Evolutionary conservation across 2,888 invertebrate genomes (phyloP).

Genomic region (Chrysodeixis includens): DNA sequence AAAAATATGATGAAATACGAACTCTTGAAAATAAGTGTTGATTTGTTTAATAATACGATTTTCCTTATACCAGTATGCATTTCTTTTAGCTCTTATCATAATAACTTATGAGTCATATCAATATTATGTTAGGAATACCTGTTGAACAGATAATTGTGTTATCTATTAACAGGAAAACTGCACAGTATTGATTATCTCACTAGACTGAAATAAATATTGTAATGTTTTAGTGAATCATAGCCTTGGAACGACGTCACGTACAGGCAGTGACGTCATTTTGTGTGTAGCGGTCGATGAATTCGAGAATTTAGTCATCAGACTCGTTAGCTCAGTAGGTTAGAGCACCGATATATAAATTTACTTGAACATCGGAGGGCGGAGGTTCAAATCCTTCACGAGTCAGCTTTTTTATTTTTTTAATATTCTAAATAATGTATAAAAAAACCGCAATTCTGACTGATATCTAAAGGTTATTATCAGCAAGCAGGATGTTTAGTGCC

Average conservation of each 20-base stretch:
- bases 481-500: no score
- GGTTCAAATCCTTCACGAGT: slow-evolving; percentile 69
- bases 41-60: no score
- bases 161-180: not conserved
- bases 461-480: no score
- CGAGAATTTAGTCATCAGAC: not conserved
- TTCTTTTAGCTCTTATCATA: not conserved
- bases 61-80: not conserved
- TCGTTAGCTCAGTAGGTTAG: slow-evolving; percentile 66
- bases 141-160: not conserved
- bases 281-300: not conserved
- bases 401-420: slow-evolving; percentile 17
- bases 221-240: not conserved
- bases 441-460: no score
- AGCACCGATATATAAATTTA: slow-evolving; percentile 57
- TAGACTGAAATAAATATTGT: slow-evolving; percentile 2
- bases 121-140: not conserved
- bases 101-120: not conserved
- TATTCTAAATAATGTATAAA: no score
- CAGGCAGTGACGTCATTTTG: slow-evolving; percentile 10
- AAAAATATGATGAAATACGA: no score
- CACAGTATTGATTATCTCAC: not conserved
- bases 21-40: no score
- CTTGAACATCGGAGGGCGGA: slow-evolving; percentile 64
- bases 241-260: not conserved